A percentile compares a stretch with the other conserved stretches of the same genome.
phyloP scores from a whole-genome alignment of 2,888 invertebrate species.

The Lucinisca nassula region DNA sequence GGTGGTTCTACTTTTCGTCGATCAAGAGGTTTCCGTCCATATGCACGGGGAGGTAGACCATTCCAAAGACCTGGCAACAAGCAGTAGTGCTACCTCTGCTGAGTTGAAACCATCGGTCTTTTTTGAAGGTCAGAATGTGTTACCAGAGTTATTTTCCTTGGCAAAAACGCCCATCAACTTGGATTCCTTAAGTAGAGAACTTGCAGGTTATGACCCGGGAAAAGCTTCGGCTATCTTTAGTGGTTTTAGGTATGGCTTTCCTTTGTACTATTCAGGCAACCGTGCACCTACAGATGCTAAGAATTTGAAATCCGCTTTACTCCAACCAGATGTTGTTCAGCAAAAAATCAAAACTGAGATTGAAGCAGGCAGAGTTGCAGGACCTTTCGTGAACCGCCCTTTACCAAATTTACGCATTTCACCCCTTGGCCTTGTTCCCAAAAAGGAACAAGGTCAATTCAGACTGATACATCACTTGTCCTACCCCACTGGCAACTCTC shows the following conservation, averaged over 20 bases:
- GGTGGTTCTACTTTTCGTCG: too few species aligned
- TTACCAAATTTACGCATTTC: slow-evolving; percentile 18
- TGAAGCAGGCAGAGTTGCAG: slow-evolving; percentile 19
- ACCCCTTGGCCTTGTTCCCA: slow-evolving; percentile 22
- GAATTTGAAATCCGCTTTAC: slow-evolving; percentile 22
- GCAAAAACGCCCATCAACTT: not conserved
- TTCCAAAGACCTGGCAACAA: too few species aligned
- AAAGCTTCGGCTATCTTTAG: not conserved
- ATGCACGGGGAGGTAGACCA: too few species aligned
- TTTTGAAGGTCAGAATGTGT: too few species aligned
- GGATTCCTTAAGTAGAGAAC: not conserved
- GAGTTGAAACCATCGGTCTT: too few species aligned
- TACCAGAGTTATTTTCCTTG: not conserved
- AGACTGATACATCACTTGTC: slow-evolving; percentile 30
- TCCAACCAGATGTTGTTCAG: not conserved
- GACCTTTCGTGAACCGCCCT: slow-evolving; percentile 21
- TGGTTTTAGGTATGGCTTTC: slow-evolving; percentile 13
- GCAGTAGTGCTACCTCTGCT: too few species aligned
- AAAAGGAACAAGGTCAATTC: slow-evolving; percentile 25
- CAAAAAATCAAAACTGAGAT: slow-evolving; percentile 21
- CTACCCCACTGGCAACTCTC: not conserved
- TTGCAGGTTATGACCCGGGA: not conserved
- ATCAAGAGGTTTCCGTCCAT: too few species aligned
- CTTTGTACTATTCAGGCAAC: not conserved
- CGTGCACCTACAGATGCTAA: not conserved